phyloP scores from a whole-genome alignment of 2,888 invertebrate genomes.

The Scelioninae gen. 2 region DNA sequence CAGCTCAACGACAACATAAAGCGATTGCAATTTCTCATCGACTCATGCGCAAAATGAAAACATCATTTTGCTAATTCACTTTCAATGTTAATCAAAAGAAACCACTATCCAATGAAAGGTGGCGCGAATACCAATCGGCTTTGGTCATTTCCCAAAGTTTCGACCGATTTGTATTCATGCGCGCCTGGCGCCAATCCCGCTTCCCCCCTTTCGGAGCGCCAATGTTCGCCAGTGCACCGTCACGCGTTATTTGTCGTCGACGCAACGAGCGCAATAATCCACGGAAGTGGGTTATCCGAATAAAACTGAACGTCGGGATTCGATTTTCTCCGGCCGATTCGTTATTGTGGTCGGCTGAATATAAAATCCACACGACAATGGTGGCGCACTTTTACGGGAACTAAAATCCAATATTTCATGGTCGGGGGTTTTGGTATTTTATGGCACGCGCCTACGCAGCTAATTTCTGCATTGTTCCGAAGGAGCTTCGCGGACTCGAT shows the following conservation, averaged over 20 bases:
- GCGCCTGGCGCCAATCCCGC: constrained; percentile 14
- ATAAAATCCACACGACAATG: constrained; percentile 34
- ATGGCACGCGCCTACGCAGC: constrained; percentile 36
- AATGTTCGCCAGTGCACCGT: constrained; percentile 27
- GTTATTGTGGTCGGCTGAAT: constrained; percentile 46
- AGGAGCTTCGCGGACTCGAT: not conserved
- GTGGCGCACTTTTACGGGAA: constrained; percentile 30
- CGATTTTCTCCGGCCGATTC: constrained; percentile 55
- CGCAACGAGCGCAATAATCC: constrained; percentile 16
- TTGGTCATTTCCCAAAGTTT: constrained; percentile 40
- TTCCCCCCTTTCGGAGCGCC: no score
- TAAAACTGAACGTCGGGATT: constrained; percentile 45
- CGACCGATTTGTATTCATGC: constrained; percentile 37
- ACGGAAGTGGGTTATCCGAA: constrained; percentile 58
- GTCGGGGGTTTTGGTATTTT: constrained; percentile 24
- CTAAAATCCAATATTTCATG: constrained; percentile 14
- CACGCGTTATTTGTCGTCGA: constrained; percentile 49
- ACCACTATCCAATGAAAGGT: constrained; percentile 26
- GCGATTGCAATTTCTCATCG: no score
- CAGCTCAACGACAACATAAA: no score
- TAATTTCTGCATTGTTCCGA: constrained; percentile 23
- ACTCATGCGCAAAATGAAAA: constrained; percentile 28
- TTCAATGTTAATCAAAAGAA: constrained; percentile 37
- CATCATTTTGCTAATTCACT: constrained; percentile 34
- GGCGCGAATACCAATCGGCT: not conserved